Conservation (phyloP, 2,888 invertebrate genomes). For the Ochlodes sylvanus region DNA sequence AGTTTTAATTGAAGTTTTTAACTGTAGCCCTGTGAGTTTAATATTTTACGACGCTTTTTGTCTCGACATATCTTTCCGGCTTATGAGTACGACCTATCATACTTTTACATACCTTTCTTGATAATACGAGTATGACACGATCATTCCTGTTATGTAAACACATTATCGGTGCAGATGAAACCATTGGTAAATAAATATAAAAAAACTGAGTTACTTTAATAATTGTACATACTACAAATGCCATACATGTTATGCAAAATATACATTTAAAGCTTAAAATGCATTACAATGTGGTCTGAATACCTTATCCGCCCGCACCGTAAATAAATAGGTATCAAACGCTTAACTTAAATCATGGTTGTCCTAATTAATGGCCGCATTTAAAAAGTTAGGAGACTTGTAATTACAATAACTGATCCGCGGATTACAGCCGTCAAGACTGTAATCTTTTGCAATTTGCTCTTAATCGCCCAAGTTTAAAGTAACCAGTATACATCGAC, state of each 20-base stretch:
- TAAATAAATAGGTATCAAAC: constrained; percentile 47
- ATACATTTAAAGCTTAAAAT: too few relatives aligned
- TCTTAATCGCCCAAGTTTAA: constrained; percentile 74
- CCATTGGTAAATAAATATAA: too few relatives aligned
- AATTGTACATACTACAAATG: too few relatives aligned
- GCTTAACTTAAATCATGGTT: constrained; percentile 62
- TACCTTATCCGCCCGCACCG: background rate
- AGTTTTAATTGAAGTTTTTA: constrained; percentile 40
- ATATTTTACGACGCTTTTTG: constrained; percentile 30
- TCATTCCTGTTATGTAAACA: background rate
- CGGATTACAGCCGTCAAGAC: constrained; percentile 67
- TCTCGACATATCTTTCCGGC: constrained; percentile 29
- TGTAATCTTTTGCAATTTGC: constrained; percentile 82
- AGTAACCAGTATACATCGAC: constrained; percentile 57
- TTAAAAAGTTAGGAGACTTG: constrained; percentile 71
- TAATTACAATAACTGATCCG: constrained; percentile 73
- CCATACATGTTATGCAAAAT: too few relatives aligned
- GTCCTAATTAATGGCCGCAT: constrained; percentile 71
- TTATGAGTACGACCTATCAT: constrained; percentile 1
- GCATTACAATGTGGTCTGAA: background rate
- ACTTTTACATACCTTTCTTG: constrained; percentile 16
- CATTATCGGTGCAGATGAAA: background rate
- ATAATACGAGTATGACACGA: constrained; percentile 20
- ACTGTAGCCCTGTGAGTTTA: constrained; percentile 25
- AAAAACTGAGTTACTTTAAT: too few relatives aligned